phyloP scores from a whole-genome alignment of 1,140 invertebrate genomes.

The Apis laboriosa region DNA sequence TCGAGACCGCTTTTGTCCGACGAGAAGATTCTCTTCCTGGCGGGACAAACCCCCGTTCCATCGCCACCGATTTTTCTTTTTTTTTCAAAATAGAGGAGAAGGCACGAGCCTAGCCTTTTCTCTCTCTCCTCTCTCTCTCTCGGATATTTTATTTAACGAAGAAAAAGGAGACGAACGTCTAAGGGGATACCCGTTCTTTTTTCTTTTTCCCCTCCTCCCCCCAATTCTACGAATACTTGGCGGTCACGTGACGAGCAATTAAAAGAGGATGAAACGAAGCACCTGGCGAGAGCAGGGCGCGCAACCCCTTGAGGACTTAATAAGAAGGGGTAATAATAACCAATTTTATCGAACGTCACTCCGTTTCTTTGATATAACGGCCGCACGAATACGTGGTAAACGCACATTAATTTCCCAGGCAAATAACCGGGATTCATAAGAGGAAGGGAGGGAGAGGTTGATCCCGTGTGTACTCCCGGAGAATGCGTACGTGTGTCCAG shows the following conservation, averaged over 20 bases:
- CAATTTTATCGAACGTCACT: constrained; percentile 54
- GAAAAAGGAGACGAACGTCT: not conserved
- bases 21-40: constrained; percentile 45
- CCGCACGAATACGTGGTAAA: constrained; percentile 33
- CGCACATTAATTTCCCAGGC: constrained; percentile 51
- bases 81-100: not conserved
- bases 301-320: constrained; percentile 50
- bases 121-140: too few relatives aligned
- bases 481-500: constrained; percentile 38
- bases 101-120: too few relatives aligned
- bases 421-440: constrained; percentile 49
- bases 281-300: constrained; percentile 16
- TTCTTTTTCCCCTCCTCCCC: too few relatives aligned
- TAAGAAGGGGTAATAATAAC: constrained; percentile 54
- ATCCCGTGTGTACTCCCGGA: constrained; percentile 3
- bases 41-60: constrained; percentile 19
- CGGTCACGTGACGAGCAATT: not conserved
- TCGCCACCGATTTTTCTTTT: not conserved
- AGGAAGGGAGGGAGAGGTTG: not conserved
- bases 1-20: constrained; percentile 36
- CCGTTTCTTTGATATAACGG: constrained; percentile 50
- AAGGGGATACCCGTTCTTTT: not conserved
- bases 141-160: not conserved
- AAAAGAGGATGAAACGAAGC: constrained; percentile 35
- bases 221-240: not conserved